A percentile compares a stretch with the other conserved stretches of the same genome.
phyloP scores from a whole-genome alignment of 2,113 vertebrate species.

The Phalacrocorax aristotelis region DNA sequence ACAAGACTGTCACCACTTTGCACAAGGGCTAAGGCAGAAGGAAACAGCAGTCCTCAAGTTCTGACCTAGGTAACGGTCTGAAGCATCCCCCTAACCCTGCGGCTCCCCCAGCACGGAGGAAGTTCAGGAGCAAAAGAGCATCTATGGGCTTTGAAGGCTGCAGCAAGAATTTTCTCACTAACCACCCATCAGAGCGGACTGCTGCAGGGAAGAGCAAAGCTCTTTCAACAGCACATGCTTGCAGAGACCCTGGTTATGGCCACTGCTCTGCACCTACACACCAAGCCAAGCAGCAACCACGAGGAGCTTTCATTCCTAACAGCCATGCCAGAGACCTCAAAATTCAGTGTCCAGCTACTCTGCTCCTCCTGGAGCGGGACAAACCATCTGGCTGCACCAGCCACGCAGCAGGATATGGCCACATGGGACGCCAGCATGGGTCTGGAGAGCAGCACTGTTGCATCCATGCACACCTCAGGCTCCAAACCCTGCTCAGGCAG shows the following conservation, averaged over 20 bases:
- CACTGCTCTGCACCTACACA: fast-evolving
- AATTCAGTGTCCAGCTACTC: not conserved
- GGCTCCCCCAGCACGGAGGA: fast-evolving
- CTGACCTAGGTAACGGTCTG: no score
- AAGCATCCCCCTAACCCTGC: not conserved
- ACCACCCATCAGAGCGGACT: fast-evolving
- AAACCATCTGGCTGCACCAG: not conserved
- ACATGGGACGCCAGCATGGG: fast-evolving
- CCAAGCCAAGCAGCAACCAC: not conserved
- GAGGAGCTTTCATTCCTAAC: not conserved
- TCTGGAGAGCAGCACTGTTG: not conserved
- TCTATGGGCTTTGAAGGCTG: not conserved
- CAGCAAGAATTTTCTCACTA: not conserved
- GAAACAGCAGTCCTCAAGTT: not conserved
- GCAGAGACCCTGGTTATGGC: not conserved
- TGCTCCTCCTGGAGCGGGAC: not conserved
- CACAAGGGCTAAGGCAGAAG: not conserved
- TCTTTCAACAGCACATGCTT: not conserved
- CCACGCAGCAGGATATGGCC: not conserved
- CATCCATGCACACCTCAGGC: not conserved
- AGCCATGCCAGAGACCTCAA: not conserved
- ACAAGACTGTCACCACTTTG: fast-evolving
- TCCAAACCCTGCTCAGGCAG: not conserved
- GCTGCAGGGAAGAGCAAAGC: not conserved
- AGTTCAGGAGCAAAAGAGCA: no score